phyloP scores from a whole-genome alignment of 2,888 invertebrate genomes.

The Heliconius erato region DNA sequence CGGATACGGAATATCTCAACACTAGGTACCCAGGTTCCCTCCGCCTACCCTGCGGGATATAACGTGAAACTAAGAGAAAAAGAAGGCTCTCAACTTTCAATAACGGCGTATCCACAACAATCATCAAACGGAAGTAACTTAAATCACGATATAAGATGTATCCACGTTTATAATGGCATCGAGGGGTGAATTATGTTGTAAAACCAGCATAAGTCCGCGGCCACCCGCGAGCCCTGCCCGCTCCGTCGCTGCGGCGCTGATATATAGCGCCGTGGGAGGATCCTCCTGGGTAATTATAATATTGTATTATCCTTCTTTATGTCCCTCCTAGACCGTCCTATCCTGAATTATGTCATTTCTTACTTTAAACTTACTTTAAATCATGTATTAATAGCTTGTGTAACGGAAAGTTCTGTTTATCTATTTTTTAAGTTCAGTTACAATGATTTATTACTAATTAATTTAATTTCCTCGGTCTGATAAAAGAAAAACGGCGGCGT shows the following conservation, averaged over 20 bases:
- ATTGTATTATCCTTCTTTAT: slow-evolving; percentile 25
- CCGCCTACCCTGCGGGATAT: too few species aligned
- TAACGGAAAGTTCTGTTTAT: too few species aligned
- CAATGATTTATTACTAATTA: too few species aligned
- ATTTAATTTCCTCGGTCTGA: too few species aligned
- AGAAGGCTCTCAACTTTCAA: not conserved
- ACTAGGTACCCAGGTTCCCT: too few species aligned
- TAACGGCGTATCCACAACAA: slow-evolving; percentile 28
- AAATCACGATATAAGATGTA: slow-evolving; percentile 80
- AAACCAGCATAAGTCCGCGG: slow-evolving; percentile 73
- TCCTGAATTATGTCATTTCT: not conserved
- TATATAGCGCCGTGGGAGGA: slow-evolving; percentile 41
- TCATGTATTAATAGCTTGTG: too few species aligned
- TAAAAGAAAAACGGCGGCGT: too few species aligned
- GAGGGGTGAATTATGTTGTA: slow-evolving; percentile 79
- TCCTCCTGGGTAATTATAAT: slow-evolving; percentile 41
- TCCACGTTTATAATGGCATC: slow-evolving; percentile 77
- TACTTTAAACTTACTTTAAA: too few species aligned
- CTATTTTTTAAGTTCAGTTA: too few species aligned
- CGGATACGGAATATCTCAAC: too few species aligned
- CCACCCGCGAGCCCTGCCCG: slow-evolving; percentile 68
- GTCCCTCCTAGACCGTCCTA: not conserved
- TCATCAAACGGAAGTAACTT: slow-evolving; percentile 59
- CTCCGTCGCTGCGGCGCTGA: slow-evolving; percentile 28
- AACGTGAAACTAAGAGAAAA: too few species aligned